Evolutionary conservation across 2,113 vertebrate genomes (phyloP), one percentile per base, ranked within the genome.

Genomic region (Chiloscyllium plagiosum): DNA sequence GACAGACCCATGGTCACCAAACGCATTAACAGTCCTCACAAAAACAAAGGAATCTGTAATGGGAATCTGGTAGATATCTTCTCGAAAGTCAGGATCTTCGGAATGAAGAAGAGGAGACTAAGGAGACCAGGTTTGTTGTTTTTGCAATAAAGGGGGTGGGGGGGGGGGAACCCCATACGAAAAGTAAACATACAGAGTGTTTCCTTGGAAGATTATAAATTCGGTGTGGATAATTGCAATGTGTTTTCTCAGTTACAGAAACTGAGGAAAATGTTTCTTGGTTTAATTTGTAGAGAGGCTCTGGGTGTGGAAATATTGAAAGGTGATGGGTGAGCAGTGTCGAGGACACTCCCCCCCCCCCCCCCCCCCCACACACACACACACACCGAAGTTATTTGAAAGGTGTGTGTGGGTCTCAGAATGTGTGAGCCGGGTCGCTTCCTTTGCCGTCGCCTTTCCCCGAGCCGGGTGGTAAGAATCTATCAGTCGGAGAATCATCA

Each of bases 31-130:
- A 96, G 98, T 96, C 99, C 99, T 98, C 99, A 99, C 97, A 99
- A 98, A 98, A 99, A 99, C 98, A 99, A 98, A 97, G 99, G 99
- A 97, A 98, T 99, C 94, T 99, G 99, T 98, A 99, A 99, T 96
- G 98, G 99, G 96, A 99, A 98, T 98, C 98, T 99, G 97, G 99
- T 99, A 98, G 99, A 99, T 97, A 99, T 99, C 97, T 99, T 99
- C 98, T 99, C 99, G 96, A 99, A 99, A 99, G 99, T 99, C 97
- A 98, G 99, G 98, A 99, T 99, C 98, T 99, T 99, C 97, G 99
- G 99, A 96, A 99, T 99, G 98, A 99, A 98, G 98, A 99, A 99
- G 97, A 97, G 99, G 96, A 98, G 99, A 97, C 98, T 99, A 98
- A 98, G 99, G 98, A 98, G 99, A 98, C 99, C 99, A 99, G 99